phyloP scores from a whole-genome alignment of 2,888 invertebrate species.

The Xanthia togata region DNA sequence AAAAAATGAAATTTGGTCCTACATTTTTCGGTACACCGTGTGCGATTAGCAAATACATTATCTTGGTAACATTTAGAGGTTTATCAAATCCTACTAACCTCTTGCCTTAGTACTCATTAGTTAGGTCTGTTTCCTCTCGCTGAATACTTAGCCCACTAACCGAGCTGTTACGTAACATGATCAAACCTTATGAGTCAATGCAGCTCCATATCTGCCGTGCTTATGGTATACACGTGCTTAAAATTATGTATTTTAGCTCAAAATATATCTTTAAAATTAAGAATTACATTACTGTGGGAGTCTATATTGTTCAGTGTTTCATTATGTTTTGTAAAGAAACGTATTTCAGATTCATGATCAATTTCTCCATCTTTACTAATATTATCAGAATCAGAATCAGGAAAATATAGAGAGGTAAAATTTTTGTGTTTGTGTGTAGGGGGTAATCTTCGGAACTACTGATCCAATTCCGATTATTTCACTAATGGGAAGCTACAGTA shows the following conservation, averaged over 20 bases:
- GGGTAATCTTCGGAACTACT: not conserved
- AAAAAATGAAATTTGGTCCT: not conserved
- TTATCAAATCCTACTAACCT: slow-evolving; percentile 40
- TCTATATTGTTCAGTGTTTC: not conserved
- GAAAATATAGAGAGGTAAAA: not conserved
- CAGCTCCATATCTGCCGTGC: slow-evolving; percentile 36
- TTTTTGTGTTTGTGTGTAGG: too few relatives aligned
- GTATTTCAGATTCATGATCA: not conserved
- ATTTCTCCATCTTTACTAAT: not conserved
- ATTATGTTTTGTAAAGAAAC: not conserved
- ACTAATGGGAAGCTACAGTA: not conserved
- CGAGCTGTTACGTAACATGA: slow-evolving; percentile 39
- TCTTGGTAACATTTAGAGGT: slow-evolving; percentile 38
- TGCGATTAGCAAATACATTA: slow-evolving; percentile 39
- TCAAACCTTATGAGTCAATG: slow-evolving; percentile 35
- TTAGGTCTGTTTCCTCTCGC: slow-evolving; percentile 30
- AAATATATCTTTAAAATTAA: not conserved
- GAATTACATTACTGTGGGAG: not conserved
- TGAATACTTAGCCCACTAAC: slow-evolving; percentile 16
- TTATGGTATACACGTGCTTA: slow-evolving; percentile 20
- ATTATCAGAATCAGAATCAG: too few relatives aligned
- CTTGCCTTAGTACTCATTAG: slow-evolving; percentile 43
- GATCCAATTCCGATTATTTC: not conserved
- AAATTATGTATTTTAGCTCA: not conserved
- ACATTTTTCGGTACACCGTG: not conserved